phyloP scores from a whole-genome alignment of 2,113 vertebrate species.

The Eclectus roratus region DNA sequence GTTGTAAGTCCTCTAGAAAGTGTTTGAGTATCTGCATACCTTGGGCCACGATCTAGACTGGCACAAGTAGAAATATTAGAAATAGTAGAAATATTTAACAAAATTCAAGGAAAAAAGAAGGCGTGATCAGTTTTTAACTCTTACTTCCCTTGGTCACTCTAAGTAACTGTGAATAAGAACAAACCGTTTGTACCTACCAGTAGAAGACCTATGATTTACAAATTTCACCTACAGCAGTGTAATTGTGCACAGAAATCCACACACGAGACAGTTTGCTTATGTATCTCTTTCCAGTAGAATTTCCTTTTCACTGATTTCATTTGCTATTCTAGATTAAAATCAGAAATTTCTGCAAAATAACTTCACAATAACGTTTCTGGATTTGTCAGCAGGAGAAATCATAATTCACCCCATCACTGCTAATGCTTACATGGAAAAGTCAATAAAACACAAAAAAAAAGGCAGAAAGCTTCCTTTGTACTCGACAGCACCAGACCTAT shows the following conservation, averaged over 20 bases:
- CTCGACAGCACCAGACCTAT: background rate
- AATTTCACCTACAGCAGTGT: background rate
- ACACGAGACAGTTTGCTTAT: rapidly evolving
- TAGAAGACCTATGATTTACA: background rate
- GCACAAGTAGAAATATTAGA: background rate
- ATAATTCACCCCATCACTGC: background rate
- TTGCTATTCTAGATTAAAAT: background rate
- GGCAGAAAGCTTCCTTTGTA: background rate
- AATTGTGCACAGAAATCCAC: background rate
- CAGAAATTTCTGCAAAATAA: background rate
- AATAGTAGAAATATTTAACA: background rate
- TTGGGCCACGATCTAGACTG: background rate
- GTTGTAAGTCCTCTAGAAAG: background rate
- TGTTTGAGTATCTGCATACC: background rate
- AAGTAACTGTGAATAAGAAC: background rate
- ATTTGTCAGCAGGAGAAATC: background rate
- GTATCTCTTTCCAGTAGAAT: background rate
- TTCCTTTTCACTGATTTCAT: background rate
- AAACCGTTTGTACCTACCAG: background rate
- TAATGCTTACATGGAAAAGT: background rate
- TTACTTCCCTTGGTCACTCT: background rate
- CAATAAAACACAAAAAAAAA: background rate
- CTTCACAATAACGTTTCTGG: background rate
- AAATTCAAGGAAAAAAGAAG: background rate
- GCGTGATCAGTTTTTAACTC: background rate